Evolutionary conservation across 2,797 vertebrate species (phyloP), one percentile per base, ranked within the genome.

Genomic region (Diceros bicornis): DNA sequence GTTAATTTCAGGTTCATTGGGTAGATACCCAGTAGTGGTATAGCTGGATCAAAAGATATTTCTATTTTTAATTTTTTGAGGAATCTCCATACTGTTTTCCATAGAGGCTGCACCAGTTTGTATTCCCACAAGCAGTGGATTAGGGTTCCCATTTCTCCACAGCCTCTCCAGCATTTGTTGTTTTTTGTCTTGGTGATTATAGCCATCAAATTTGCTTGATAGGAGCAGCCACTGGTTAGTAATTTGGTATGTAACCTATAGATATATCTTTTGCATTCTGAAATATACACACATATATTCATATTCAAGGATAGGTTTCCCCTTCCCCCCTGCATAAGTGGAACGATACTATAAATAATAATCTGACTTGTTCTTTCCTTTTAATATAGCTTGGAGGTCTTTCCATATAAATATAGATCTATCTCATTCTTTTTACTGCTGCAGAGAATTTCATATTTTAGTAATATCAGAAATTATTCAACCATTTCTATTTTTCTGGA

Each of bases 321-420:
- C 29, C n/a, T 25, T 69, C 6, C 6, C 14, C 14, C 21, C 25
- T 59, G 34, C 17, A 18, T 77, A 91, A 47, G n/a, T 77, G 44
- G 52, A 91, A 69, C 0, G 32, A 18, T 77, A 77, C 23, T 66
- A 25, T 86, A 78, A 62, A 55, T 74, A 75, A 61, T 69, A 82
- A 6, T 89, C 47, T 44, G 7, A 23, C 21, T n/a, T 69, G 7
- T 91, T 50, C 32, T 75, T 91, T 41, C 20, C n/a, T 86, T 59
- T 94, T 96, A 74, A 61, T 81, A 34, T 25, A 74, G 61, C n/a
- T 88, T 91, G 23, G 17, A 91, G n/a, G 52, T 44, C n/a, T 75
- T 83, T 88, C 37, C 41, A 72, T 72, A 47, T 37, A 88, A 71
- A 75, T 50, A 44, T 69, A 85, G 18, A 17, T 89, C 23, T 20